Evolutionary conservation across 2,113 vertebrate genomes (phyloP).

Genomic region (Perca schrenkii): DNA sequence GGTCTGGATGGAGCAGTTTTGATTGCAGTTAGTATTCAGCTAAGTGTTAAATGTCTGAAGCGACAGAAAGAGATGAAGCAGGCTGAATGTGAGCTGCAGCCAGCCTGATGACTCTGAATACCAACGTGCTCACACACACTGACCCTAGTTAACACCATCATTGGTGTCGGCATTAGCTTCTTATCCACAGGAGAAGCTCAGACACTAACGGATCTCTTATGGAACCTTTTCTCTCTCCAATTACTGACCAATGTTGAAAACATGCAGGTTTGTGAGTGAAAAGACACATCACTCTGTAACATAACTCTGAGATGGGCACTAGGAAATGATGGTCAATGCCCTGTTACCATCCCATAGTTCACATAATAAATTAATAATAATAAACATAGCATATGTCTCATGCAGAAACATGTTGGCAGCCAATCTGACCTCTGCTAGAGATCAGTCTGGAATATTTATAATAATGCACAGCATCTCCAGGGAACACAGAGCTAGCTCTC

Average conservation of each 20-base stretch:
- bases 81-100: slow-evolving; percentile 26
- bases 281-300: too few species aligned
- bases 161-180: slow-evolving; percentile 9
- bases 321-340: too few species aligned
- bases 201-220: too few species aligned
- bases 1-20: background rate
- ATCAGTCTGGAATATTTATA: background rate
- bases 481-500: background rate
- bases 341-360: background rate
- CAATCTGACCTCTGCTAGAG: background rate
- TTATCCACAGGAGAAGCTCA: slow-evolving; percentile 12
- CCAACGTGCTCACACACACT: slow-evolving; percentile 28
- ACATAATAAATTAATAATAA: background rate
- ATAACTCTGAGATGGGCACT: too few species aligned
- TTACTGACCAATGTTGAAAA: too few species aligned
- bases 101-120: slow-evolving; percentile 40
- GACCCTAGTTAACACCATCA: slow-evolving; percentile 29
- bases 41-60: slow-evolving; percentile 3
- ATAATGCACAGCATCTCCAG: background rate
- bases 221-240: too few species aligned
- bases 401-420: background rate
- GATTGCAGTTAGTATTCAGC: slow-evolving; percentile 26
- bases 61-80: too few species aligned
- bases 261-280: too few species aligned
- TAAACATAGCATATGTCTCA: too few species aligned